Evolutionary conservation across 2,888 invertebrate genomes (phyloP).

Genomic region (Zootermopsis nevadensis): DNA sequence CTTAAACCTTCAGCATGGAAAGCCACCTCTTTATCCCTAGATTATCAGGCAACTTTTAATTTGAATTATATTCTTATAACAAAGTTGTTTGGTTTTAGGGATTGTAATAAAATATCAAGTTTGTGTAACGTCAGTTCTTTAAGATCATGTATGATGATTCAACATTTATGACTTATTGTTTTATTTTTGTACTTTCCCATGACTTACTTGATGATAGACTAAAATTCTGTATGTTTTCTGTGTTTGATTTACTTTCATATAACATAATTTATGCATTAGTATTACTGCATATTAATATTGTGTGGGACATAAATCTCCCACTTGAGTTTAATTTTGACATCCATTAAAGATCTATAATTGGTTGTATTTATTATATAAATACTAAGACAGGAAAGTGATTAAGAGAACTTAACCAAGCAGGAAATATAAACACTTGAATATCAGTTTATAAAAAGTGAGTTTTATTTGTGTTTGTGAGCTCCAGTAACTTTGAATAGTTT

Average conservation of each 20-base stretch:
- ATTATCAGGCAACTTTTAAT: no score
- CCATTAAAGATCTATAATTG: not conserved
- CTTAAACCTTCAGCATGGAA: no score
- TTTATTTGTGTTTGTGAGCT: not conserved
- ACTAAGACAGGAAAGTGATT: not conserved
- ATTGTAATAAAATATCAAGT: no score
- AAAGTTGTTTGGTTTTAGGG: no score
- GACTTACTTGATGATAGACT: not conserved
- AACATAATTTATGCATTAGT: slow-evolving; percentile 9
- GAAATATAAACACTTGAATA: slow-evolving; percentile 15
- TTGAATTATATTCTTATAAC: no score
- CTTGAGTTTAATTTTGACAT: slow-evolving; percentile 4
- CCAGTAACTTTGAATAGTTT: not conserved
- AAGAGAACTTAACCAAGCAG: not conserved
- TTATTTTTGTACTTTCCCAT: no score
- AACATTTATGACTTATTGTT: no score
- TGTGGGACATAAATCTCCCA: not conserved
- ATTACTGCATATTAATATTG: not conserved
- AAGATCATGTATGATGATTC: no score
- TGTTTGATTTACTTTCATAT: not conserved
- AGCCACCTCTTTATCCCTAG: no score
- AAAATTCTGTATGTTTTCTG: not conserved
- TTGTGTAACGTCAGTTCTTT: no score
- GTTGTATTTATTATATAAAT: not conserved
- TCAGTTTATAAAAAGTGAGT: not conserved